Evolutionary conservation across 2,113 vertebrate species (phyloP).

Genomic region (Irena cyanogastra): DNA sequence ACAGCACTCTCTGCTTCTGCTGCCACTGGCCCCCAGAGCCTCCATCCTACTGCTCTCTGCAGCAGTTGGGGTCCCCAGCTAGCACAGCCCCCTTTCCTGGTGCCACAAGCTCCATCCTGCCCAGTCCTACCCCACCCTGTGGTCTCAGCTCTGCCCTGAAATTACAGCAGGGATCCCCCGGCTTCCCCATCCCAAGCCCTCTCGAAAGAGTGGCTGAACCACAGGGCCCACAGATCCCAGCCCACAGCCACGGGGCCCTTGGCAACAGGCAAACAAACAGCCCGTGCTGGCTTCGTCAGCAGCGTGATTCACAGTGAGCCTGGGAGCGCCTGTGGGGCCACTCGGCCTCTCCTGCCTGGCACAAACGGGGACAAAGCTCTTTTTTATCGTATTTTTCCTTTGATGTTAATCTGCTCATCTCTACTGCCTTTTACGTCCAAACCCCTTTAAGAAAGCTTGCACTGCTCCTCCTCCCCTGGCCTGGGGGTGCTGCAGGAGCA

Average conservation of each 20-base stretch:
- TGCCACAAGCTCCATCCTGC: not conserved
- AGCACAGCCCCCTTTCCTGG: not conserved
- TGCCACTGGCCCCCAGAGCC: not conserved
- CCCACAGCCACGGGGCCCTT: not conserved
- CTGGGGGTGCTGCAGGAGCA: not conserved
- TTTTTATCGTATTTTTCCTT: not conserved
- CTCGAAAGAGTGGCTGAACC: not conserved
- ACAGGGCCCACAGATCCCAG: not conserved
- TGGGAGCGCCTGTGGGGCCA: not conserved
- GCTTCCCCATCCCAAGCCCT: not conserved
- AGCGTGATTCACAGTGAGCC: not conserved
- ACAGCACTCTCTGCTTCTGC: not conserved
- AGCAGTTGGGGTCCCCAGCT: fast-evolving
- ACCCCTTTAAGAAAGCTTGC: not conserved
- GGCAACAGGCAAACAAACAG: constrained; percentile 51
- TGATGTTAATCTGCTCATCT: not conserved
- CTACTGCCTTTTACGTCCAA: not conserved
- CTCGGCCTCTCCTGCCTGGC: not conserved
- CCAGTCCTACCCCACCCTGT: not conserved
- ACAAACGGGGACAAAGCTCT: not conserved
- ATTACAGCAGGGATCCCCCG: not conserved
- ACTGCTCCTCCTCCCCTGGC: fast-evolving
- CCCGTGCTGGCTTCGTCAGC: fast-evolving
- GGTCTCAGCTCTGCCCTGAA: not conserved
- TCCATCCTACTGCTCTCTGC: not conserved